These are phyloP conservation scores for Mylabris sibirica DNA, from an alignment of 2,888 invertebrate species.

Conservation along the genomic window DNA sequence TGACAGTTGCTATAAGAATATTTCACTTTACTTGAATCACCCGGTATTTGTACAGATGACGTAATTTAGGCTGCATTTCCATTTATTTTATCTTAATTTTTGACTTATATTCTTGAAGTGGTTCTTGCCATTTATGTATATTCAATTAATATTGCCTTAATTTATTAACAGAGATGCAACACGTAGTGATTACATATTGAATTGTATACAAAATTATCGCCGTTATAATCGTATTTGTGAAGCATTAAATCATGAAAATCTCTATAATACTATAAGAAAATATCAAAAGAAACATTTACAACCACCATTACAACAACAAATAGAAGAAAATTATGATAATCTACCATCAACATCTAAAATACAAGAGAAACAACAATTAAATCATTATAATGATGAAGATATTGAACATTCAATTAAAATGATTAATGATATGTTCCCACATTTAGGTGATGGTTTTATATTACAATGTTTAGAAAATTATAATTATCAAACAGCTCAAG, in stretches of 20 bases:
- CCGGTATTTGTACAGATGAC: too few relatives aligned
- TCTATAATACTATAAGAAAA: slow-evolving; percentile 19
- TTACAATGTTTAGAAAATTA: slow-evolving; percentile 80
- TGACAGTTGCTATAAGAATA: too few relatives aligned
- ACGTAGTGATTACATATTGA: slow-evolving; percentile 53
- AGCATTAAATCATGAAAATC: slow-evolving; percentile 19
- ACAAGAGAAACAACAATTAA: not conserved
- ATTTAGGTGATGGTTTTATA: slow-evolving; percentile 79
- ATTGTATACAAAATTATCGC: slow-evolving; percentile 50
- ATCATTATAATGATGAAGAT: slow-evolving; percentile 39
- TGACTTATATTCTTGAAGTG: too few relatives aligned
- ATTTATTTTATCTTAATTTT: too few relatives aligned
- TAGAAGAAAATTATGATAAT: not conserved
- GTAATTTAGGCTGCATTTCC: too few relatives aligned
- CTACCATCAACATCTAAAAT: slow-evolving; percentile 19
- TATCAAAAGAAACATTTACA: slow-evolving; percentile 18
- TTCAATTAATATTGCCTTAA: slow-evolving; percentile 41
- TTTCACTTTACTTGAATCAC: too few relatives aligned
- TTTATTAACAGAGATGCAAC: slow-evolving; percentile 52
- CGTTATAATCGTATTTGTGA: slow-evolving; percentile 43
- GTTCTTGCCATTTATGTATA: too few relatives aligned
- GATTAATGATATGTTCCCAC: slow-evolving; percentile 72
- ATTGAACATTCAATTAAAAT: slow-evolving; percentile 60
- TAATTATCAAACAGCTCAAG: slow-evolving; percentile 76
- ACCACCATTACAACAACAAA: slow-evolving; percentile 6